These are phyloP conservation scores for Drosophila mulleri DNA, from an alignment of 2,888 invertebrate genomes.

Conservation along the genomic window DNA sequence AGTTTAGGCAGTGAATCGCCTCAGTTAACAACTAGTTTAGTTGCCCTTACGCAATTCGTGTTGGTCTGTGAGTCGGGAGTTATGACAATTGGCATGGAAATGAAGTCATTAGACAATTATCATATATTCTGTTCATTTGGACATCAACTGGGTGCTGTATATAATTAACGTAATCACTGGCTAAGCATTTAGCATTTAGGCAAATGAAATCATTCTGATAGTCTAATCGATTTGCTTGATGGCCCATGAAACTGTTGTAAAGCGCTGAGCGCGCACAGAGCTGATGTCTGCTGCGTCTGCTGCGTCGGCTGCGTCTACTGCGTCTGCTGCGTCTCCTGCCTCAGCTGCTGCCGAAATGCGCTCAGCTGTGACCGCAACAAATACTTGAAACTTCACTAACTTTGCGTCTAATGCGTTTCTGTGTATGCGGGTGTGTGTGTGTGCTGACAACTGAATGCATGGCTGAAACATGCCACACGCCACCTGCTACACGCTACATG, in stretches of 20 bases:
- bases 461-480: slow-evolving; percentile 12
- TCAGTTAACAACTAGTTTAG: neutral
- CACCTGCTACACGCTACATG: slow-evolving; percentile 29
- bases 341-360: slow-evolving; percentile 8
- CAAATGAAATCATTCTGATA: slow-evolving; percentile 21
- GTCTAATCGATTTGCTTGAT: slow-evolving; percentile 48
- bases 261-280: slow-evolving; percentile 24
- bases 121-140: slow-evolving; percentile 1
- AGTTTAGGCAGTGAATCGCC: neutral
- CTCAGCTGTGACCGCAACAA: slow-evolving; percentile 43
- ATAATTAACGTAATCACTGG: slow-evolving; percentile 24
- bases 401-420: slow-evolving; percentile 16
- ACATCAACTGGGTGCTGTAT: neutral
- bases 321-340: neutral
- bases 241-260: slow-evolving; percentile 52
- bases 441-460: slow-evolving; percentile 60
- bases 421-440: slow-evolving; percentile 7
- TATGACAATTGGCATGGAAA: slow-evolving; percentile 19
- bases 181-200: neutral
- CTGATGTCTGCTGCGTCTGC: neutral
- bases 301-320: neutral
- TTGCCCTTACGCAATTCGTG: neutral
- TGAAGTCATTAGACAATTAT: slow-evolving; percentile 3
- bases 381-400: slow-evolving; percentile 24
- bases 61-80: neutral